Conservation (phyloP, 2,113 vertebrate genomes). For the Tapirus terrestris region DNA sequence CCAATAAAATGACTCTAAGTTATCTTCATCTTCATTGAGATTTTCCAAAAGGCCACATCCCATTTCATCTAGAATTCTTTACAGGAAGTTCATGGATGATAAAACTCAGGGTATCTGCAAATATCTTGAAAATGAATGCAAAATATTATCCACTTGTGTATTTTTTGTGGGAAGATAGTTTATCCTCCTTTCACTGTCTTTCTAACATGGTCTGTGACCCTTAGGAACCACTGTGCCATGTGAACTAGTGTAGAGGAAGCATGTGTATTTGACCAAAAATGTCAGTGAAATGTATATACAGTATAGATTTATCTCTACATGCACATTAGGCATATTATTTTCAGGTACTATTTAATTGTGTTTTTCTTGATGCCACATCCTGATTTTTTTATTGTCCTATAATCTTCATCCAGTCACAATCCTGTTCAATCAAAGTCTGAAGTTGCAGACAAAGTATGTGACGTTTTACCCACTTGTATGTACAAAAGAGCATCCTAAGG, state of each 20-base stretch:
- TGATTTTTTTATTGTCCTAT: slow-evolving; percentile 54
- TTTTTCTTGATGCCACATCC: slow-evolving; percentile 44
- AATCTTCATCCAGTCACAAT: slow-evolving; percentile 37
- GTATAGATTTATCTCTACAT: neutral
- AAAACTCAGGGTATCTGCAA: neutral
- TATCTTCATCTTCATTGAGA: slow-evolving; percentile 28
- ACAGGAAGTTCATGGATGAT: neutral
- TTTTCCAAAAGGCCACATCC: slow-evolving; percentile 40
- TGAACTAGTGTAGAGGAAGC: neutral
- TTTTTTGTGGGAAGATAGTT: slow-evolving; percentile 24
- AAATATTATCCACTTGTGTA: neutral
- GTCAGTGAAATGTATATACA: neutral
- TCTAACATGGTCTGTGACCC: neutral
- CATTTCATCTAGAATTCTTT: slow-evolving; percentile 24
- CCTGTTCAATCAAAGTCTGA: slow-evolving; percentile 48
- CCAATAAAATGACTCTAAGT: slow-evolving; percentile 56
- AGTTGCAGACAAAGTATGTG: slow-evolving; percentile 46
- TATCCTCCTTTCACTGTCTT: neutral
- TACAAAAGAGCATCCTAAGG: slow-evolving; percentile 51
- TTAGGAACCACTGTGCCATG: neutral
- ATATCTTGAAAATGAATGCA: slow-evolving; percentile 12
- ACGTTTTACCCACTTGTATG: slow-evolving; percentile 38
- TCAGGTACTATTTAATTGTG: slow-evolving; percentile 52
- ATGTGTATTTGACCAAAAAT: neutral
- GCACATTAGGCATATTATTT: slow-evolving; percentile 3